Base-by-base conservation (phyloP, 2,113 vertebrate genomes). In the Syrmaticus mikado region DNA sequence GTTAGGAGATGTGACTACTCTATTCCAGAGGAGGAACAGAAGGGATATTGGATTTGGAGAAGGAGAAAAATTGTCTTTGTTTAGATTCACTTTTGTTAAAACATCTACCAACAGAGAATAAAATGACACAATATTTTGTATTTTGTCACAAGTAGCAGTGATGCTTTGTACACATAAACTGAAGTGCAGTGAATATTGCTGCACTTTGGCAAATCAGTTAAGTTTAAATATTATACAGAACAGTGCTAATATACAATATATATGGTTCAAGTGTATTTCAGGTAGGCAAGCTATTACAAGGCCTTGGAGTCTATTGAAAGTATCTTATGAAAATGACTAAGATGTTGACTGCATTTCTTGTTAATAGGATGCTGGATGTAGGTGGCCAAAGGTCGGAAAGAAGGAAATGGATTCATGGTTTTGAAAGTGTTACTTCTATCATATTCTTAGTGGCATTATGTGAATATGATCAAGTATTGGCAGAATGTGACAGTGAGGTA, bases 351-450 rank as follows among this genome's bases (percentile, higher is more conserved):
- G 30, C 89, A 28, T 73, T 95, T 94, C 34, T 91, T 1, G 85
- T 81, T 40, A 93, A 38, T 83, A 99, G 98, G 97, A 99, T 99
- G 98, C 98, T 99, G 78, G 98, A 99, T 84, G 98, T 98, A 40
- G 99, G 98, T 13, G 98, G 99, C 62, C 99, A 99, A 96, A 98
- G 98, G 50, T 98, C 98, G 48, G 99, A 99, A 96, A 98, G 98
- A 95, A 98, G 97, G 95, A 99, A 99, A 73, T 99, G 98, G 98
- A 99, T 99, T 85, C 98, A 99, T 87, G 99, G 98, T 91, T 99
- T 99, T 94, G 98, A 99, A 95, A 98, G 97, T 5, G 98, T 99
- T 93, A 98, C 98, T 22, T 99, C 98, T 89, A 97, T 99, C 64
- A 98, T 99, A 90, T 99, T 98, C 85, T 95, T 99, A 95, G 98